These are phyloP conservation scores for Frankliniella fusca DNA, from an alignment of 2,888 invertebrate species.

Conservation along the genomic window DNA sequence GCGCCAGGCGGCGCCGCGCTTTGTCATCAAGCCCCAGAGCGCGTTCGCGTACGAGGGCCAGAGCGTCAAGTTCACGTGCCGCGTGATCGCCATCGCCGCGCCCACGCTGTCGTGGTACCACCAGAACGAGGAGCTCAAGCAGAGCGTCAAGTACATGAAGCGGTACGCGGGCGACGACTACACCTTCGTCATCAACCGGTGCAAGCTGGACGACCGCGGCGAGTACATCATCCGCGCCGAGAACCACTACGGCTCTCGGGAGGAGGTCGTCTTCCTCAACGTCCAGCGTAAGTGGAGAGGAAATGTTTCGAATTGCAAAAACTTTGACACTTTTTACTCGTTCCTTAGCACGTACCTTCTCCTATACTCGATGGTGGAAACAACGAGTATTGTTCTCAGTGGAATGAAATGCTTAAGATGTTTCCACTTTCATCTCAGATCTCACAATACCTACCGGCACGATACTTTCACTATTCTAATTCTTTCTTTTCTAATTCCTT, in stretches of 20 bases:
- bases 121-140: slow-evolving; percentile 86
- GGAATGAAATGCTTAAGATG: no score
- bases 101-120: slow-evolving; percentile 95
- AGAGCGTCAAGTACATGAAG: slow-evolving; percentile 99
- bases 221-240: slow-evolving; percentile 96
- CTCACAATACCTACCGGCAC: no score
- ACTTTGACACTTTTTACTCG: no score
- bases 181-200: slow-evolving; percentile 95
- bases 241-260: slow-evolving; percentile 92
- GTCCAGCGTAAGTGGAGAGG: slow-evolving; percentile 77
- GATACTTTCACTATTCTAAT: no score
- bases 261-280: slow-evolving; percentile 94
- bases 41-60: slow-evolving; percentile 97
- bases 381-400: no score
- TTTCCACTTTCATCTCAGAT: no score
- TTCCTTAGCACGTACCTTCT: no score
- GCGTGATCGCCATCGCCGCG: slow-evolving; percentile 89
- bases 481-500: no score
- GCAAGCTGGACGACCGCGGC: slow-evolving; percentile 91
- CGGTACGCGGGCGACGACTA: slow-evolving; percentile 94
- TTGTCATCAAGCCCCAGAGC: slow-evolving; percentile 93
- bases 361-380: no score
- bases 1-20: slow-evolving; percentile 94
- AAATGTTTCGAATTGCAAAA: no score
- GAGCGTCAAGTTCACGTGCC: slow-evolving; percentile 94